Evolutionary conservation across 92 coral and sea anemone species (phyloP).

Genomic region (Galaxea fascicularis): DNA sequence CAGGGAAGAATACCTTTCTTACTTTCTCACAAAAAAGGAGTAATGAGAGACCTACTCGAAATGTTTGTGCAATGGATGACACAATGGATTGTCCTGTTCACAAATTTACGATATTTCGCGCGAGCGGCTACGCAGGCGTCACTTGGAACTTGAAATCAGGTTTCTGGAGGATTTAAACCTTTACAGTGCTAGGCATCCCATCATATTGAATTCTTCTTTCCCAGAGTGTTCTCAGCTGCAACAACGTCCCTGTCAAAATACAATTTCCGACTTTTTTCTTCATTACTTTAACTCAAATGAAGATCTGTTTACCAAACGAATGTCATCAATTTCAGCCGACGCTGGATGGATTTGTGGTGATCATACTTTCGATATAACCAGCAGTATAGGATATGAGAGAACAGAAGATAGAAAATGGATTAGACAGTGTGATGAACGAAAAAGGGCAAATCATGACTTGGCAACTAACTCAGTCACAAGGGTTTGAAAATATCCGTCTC

Average conservation of each 20-base stretch:
- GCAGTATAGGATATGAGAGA: conserved; percentile 57
- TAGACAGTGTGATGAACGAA: conserved; percentile 65
- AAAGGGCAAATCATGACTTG: conserved; percentile 64
- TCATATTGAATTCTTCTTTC: conserved; percentile 17
- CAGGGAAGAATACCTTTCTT: conserved; percentile 46
- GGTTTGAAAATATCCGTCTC: conserved; percentile 42
- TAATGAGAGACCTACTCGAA: conserved; percentile 58
- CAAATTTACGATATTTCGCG: conserved; percentile 39
- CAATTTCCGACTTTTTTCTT: conserved; percentile 47
- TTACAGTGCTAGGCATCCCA: conserved; percentile 41
- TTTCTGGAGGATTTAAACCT: conserved; percentile 37
- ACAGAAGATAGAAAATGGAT: conserved; percentile 61
- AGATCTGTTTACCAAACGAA: conserved; percentile 28
- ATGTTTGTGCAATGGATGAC: conserved; percentile 28
- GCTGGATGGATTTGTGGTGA: conserved; percentile 67
- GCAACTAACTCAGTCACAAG: conserved; percentile 41
- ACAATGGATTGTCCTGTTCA: conserved; percentile 54
- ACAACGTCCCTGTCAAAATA: conserved; percentile 53
- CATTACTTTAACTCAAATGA: conserved; percentile 61
- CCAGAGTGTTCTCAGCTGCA: conserved; percentile 13
- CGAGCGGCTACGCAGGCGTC: conserved; percentile 34
- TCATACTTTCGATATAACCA: conserved; percentile 62
- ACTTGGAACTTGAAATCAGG: conserved; percentile 35
- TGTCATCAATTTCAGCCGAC: conserved; percentile 45
- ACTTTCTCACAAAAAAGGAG: conserved; percentile 46